phyloP scores from a whole-genome alignment of 2,888 invertebrate genomes.

The Cheilosia vulpina region DNA sequence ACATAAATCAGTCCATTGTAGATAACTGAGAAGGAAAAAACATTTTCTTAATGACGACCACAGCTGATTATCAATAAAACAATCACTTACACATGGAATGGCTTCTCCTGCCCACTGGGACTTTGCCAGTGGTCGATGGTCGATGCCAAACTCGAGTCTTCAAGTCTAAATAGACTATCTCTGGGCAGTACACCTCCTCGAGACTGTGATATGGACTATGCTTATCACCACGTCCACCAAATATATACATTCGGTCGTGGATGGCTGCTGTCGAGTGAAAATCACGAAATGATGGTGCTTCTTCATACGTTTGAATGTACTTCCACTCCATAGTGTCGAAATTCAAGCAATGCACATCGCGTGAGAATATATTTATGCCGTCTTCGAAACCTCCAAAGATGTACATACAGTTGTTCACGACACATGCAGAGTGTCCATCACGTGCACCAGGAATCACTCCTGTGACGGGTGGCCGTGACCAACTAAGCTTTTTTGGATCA shows the following conservation, averaged over 20 bases:
- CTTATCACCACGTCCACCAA: slow-evolving; percentile 93
- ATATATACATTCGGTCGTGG: slow-evolving; percentile 92
- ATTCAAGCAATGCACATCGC: slow-evolving; percentile 90
- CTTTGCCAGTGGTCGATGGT: slow-evolving; percentile 86
- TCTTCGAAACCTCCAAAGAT: slow-evolving; percentile 97
- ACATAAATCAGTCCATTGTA: slow-evolving; percentile 91
- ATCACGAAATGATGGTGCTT: slow-evolving; percentile 90
- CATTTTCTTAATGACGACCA: background rate
- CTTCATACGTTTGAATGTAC: slow-evolving; percentile 86
- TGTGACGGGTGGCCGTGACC: slow-evolving; percentile 87
- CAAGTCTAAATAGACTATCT: slow-evolving; percentile 91
- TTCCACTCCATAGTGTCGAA: slow-evolving; percentile 90
- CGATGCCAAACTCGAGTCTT: slow-evolving; percentile 88
- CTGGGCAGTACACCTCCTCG: slow-evolving; percentile 91
- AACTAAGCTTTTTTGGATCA: slow-evolving; percentile 88
- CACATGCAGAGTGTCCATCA: slow-evolving; percentile 96
- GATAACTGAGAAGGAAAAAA: slow-evolving; percentile 86
- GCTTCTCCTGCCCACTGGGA: slow-evolving; percentile 92
- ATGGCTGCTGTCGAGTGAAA: slow-evolving; percentile 94
- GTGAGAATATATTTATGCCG: slow-evolving; percentile 90
- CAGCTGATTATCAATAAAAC: background rate
- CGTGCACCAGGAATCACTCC: slow-evolving; percentile 91
- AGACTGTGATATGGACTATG: slow-evolving; percentile 87
- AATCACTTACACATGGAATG: slow-evolving; percentile 93
- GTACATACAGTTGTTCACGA: slow-evolving; percentile 91